Evolutionary conservation across 1,140 invertebrate genomes (phyloP).

Genomic region (Homarus americanus): DNA sequence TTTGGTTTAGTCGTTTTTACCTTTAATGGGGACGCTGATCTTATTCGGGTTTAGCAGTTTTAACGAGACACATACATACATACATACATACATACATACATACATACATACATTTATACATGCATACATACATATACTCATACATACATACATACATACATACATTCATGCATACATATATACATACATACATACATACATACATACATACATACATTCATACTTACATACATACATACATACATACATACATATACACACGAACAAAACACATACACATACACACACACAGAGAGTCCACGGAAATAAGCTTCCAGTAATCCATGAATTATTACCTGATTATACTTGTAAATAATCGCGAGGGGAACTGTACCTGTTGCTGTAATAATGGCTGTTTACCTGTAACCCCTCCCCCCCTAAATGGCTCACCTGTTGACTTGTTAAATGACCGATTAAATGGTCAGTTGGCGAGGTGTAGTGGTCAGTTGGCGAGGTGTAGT

Average conservation of each 20-base stretch:
- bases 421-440: too few relatives aligned
- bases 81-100: not conserved
- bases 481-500: too few relatives aligned
- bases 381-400: not conserved
- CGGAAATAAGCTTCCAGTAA: not conserved
- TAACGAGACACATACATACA: too few relatives aligned
- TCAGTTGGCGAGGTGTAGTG: not conserved
- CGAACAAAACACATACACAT: not conserved
- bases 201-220: not conserved
- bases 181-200: too few relatives aligned
- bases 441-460: not conserved
- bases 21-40: too few relatives aligned
- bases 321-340: constrained; percentile 11
- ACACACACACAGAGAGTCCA: not conserved
- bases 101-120: too few relatives aligned
- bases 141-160: not conserved
- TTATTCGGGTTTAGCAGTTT: too few relatives aligned
- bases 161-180: too few relatives aligned
- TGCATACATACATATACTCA: not conserved
- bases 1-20: too few relatives aligned
- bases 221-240: too few relatives aligned
- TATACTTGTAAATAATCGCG: not conserved
- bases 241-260: not conserved
- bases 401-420: too few relatives aligned
- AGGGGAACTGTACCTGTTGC: not conserved